These are phyloP conservation scores for Sanderia malayensis DNA, from an alignment of 30 jellyfish, hydroid and myxozoan species.

Conservation along the genomic window DNA sequence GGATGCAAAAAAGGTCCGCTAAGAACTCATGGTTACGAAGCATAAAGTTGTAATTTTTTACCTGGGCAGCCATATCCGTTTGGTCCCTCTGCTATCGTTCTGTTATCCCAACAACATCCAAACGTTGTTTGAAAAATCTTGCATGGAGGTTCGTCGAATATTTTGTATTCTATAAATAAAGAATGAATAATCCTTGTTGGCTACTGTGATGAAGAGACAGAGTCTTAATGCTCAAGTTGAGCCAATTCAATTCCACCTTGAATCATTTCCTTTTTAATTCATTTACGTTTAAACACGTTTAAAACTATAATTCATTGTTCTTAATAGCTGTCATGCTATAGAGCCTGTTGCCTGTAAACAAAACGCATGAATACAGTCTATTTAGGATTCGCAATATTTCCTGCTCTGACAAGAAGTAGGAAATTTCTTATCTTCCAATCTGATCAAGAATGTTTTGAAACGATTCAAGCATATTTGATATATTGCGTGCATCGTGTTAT, in stretches of 20 bases:
- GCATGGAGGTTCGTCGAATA: conserved; percentile 53
- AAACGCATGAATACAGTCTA: too few species aligned
- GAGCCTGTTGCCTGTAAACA: too few species aligned
- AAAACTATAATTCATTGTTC: too few species aligned
- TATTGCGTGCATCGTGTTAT: too few species aligned
- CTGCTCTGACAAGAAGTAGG: too few species aligned
- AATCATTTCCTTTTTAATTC: neutral
- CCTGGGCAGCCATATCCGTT: conserved; percentile 69
- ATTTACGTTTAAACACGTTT: neutral
- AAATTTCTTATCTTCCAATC: too few species aligned
- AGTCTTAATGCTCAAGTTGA: neutral
- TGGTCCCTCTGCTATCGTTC: conserved; percentile 59
- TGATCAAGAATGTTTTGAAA: too few species aligned
- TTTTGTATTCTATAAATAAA: neutral
- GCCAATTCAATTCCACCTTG: neutral
- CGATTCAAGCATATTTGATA: too few species aligned
- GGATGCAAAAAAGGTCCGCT: neutral
- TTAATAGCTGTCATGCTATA: too few species aligned
- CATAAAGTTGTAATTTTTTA: neutral
- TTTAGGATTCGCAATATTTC: too few species aligned
- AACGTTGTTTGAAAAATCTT: conserved; percentile 31
- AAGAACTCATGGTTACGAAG: neutral
- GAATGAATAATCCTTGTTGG: neutral
- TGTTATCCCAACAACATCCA: conserved; percentile 77
- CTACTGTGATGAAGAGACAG: neutral